A percentile compares a stretch with the other conserved stretches of the same genome.
Conservation (phyloP, 2,797 vertebrate species). For the Psittacula derbiana region DNA sequence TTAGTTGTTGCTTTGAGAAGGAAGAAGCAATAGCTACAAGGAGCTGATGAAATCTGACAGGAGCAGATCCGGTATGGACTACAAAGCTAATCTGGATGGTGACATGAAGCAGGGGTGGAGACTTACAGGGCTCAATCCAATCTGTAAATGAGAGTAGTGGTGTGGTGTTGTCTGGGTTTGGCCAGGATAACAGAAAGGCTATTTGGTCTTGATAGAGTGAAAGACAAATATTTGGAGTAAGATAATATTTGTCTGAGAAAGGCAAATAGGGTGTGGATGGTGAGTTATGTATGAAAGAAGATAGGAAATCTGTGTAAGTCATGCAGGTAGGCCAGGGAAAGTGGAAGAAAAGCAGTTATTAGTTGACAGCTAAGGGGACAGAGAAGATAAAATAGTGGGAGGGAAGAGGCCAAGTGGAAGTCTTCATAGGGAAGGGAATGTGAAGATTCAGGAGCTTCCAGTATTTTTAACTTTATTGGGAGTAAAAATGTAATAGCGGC, state of each 20-base stretch:
- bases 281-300: not conserved
- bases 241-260: conserved; percentile 43
- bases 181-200: conserved; percentile 5
- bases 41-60: not conserved
- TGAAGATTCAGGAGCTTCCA: not conserved
- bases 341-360: not conserved
- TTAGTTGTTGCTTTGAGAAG: not conserved
- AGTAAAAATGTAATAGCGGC: not conserved
- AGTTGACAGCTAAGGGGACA: not conserved
- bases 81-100: not conserved
- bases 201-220: not conserved
- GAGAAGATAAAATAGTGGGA: not conserved
- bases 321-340: not conserved
- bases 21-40: not conserved
- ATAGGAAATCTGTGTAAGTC: conserved; percentile 23
- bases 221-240: conserved; percentile 50
- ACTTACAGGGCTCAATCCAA: not conserved
- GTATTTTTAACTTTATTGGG: not conserved
- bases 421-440: not conserved
- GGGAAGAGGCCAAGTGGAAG: not conserved
- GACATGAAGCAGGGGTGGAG: not conserved
- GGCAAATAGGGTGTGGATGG: conserved; percentile 41
- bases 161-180: not conserved
- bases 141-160: not conserved
- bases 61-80: not conserved